Evolutionary conservation across 1,140 invertebrate species (phyloP), one percentile per base, ranked within the genome.

Genomic region (Drosophila orena): DNA sequence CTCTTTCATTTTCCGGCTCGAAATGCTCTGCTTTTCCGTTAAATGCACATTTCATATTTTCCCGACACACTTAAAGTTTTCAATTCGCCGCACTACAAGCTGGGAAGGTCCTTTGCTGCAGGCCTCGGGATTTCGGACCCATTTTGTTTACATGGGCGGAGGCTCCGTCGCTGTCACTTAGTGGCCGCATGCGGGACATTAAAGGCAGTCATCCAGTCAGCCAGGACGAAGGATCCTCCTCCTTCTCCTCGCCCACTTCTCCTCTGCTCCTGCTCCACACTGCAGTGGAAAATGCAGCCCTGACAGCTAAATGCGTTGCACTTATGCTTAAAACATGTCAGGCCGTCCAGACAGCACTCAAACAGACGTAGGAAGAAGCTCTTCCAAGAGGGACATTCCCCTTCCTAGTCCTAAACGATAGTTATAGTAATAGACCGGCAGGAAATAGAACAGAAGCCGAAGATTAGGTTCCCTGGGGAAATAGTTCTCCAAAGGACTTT

Each of bases 261-360:
- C 17, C 17, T 1, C 17, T 17, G 17, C 17, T 17, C 24, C 5
- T 20, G 17, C 38, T 14, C 4, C 6, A 22, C 14, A 35, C 27
- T 50, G n/a, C 55, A 38, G 40, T 65, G 53, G 40, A 75, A 60
- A 81, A 59, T 74, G 79, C 79, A 83, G 76, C 66, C 54, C 60
- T 89, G 84, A 89, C 84, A 90, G 84, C 85, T 89, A 89, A 89
- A 89, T 89, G 84, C 84, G 77, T 85, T 90, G 85, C 84, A 89
- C 84, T 90, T 89, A 90, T 90, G 85, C 84, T 90, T 90, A 89
- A 89, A 89, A 84, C 84, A 90, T 84, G 81, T 84, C 84, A 79
- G 84, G 71, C 79, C 49, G 59, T 60, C 76, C 84, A 88, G 79
- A 88, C 83, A 89, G 83, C 83, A 86, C 83, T 86, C 84, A 81